Conservation (phyloP, 1,140 invertebrate genomes). For the Drosophila tsacasi region DNA sequence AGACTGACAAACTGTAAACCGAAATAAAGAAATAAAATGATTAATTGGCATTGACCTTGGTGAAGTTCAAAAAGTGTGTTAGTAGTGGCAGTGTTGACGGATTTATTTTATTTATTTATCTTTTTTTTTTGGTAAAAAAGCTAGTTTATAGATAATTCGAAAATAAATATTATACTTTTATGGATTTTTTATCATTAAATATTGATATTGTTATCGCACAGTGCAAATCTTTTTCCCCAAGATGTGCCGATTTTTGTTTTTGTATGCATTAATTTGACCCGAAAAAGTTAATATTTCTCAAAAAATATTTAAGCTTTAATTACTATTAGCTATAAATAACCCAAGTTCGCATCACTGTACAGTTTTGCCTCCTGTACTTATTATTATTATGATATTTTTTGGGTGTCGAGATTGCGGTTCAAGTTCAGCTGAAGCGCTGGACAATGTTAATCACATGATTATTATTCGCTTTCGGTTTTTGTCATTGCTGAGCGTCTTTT, state of each 20-base stretch:
- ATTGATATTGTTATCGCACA: too few relatives aligned
- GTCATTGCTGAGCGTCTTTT: constrained; percentile 58
- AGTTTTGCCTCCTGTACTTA: constrained; percentile 9
- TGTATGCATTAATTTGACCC: too few relatives aligned
- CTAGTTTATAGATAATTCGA: not conserved
- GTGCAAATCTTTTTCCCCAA: too few relatives aligned
- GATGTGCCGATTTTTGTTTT: too few relatives aligned
- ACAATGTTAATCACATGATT: constrained; percentile 67
- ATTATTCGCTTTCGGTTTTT: constrained; percentile 38
- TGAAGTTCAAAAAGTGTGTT: constrained; percentile 65
- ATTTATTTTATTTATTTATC: too few relatives aligned
- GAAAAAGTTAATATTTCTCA: not conserved
- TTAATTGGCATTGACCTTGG: constrained; percentile 78
- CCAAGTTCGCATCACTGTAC: not conserved
- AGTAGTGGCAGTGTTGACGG: constrained; percentile 8
- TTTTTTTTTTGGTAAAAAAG: not conserved
- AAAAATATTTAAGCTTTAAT: too few relatives aligned
- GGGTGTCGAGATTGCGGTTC: constrained; percentile 67
- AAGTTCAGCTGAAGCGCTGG: constrained; percentile 54
- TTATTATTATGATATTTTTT: constrained; percentile 19
- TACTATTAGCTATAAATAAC: not conserved
- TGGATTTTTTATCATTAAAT: too few relatives aligned
- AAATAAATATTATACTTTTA: too few relatives aligned
- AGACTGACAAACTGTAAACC: constrained; percentile 86
- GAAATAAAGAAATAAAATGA: constrained; percentile 36